A percentile compares a stretch with the other conserved stretches of the same genome.
These are phyloP conservation scores for Chondrosia reniformis DNA, from an alignment of 37 sponge, comb jelly and placozoan species.

Conservation along the genomic window DNA sequence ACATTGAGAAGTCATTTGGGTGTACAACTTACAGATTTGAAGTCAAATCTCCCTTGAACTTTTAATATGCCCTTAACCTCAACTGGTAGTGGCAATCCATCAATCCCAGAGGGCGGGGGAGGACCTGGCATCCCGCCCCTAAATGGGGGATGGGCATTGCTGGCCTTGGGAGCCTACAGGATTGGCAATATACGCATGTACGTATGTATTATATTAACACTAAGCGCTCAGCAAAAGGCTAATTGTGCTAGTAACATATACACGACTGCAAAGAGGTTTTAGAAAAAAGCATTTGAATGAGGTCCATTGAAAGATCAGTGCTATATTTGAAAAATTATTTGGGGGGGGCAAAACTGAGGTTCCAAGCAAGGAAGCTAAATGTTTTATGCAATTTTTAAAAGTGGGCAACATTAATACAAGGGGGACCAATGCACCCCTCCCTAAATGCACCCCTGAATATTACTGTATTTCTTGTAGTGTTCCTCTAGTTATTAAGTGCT, in stretches of 20 bases:
- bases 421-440: too few relatives aligned
- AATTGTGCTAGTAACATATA: not conserved
- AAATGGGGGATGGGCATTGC: not conserved
- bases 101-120: not conserved
- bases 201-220: not conserved
- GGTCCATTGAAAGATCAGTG: too few relatives aligned
- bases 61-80: conserved; percentile 42
- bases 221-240: not conserved
- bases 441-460: too few relatives aligned
- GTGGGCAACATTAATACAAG: too few relatives aligned
- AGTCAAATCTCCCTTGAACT: conserved; percentile 67
- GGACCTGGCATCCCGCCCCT: not conserved
- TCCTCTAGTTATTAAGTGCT: too few relatives aligned
- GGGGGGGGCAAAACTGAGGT: too few relatives aligned
- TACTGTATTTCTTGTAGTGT: too few relatives aligned
- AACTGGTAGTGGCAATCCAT: conserved; percentile 44
- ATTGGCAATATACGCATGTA: not conserved
- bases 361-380: too few relatives aligned
- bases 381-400: too few relatives aligned
- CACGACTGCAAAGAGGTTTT: too few relatives aligned
- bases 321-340: too few relatives aligned
- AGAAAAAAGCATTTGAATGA: too few relatives aligned
- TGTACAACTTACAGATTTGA: conserved; percentile 54
- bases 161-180: not conserved
- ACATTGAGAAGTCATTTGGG: not conserved